phyloP scores from a whole-genome alignment of 2,888 invertebrate genomes.

The Lepidocyrtinus sp. region DNA sequence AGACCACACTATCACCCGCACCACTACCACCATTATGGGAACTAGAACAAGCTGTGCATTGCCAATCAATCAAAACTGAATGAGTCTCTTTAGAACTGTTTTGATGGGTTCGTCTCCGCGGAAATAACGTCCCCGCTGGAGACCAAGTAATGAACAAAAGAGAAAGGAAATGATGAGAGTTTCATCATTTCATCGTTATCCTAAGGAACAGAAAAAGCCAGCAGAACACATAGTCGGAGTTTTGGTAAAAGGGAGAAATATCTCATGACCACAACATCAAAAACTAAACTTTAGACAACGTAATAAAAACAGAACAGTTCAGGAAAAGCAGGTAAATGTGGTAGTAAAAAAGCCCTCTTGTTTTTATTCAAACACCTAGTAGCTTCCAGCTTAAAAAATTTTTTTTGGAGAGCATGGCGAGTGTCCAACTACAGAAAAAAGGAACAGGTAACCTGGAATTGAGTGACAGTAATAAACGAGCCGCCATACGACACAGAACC shows the following conservation, averaged over 20 bases:
- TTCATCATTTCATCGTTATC: constrained; percentile 28
- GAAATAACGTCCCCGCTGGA: background rate
- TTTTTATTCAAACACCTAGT: too few relatives aligned
- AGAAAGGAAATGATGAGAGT: constrained; percentile 18
- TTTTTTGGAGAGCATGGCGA: constrained; percentile 25
- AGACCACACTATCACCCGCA: background rate
- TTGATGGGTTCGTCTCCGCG: background rate
- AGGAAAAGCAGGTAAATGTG: background rate
- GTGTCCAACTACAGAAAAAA: constrained; percentile 24
- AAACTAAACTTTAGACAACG: constrained; percentile 1
- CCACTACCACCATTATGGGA: constrained; percentile 1
- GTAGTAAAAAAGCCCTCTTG: background rate
- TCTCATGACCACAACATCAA: constrained; percentile 6
- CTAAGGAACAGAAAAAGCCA: background rate
- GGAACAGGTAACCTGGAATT: constrained; percentile 38
- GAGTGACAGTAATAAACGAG: constrained; percentile 40
- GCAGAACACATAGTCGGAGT: background rate
- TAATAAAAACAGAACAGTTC: constrained; percentile 1
- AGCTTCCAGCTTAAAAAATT: too few relatives aligned
- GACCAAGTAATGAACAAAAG: constrained; percentile 3
- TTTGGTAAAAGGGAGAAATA: background rate
- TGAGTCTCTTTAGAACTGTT: background rate
- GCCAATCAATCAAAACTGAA: constrained; percentile 32
- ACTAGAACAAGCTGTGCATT: constrained; percentile 15
- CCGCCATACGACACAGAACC: constrained; percentile 4